These are phyloP conservation scores for Cherax destructor DNA, from an alignment of 1,140 invertebrate genomes.

Conservation along the genomic window DNA sequence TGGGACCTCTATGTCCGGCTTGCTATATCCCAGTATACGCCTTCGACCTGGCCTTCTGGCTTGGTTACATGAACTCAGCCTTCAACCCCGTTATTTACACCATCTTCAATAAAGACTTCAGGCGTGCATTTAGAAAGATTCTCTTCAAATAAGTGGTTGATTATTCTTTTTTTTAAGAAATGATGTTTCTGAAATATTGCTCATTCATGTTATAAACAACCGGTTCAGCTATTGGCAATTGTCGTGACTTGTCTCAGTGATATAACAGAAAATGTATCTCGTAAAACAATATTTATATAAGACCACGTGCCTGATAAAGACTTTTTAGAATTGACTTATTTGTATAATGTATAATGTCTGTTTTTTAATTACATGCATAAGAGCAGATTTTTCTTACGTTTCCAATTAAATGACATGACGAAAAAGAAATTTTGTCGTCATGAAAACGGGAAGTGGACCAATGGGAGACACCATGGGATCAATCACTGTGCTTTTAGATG, in stretches of 20 bases:
- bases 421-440: conserved; percentile 46
- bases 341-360: background rate
- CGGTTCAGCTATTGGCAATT: background rate
- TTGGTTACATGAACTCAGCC: conserved; percentile 99
- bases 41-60: conserved; percentile 98
- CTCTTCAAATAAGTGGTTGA: conserved; percentile 87
- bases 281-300: background rate
- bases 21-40: conserved; percentile 88
- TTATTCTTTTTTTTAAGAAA: background rate
- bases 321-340: background rate
- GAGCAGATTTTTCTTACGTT: conserved; percentile 12
- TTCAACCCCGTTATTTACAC: conserved; percentile 95
- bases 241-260: background rate
- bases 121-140: conserved; percentile 94
- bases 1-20: conserved; percentile 86
- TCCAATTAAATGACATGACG: conserved; percentile 40
- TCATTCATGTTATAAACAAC: conserved; percentile 39
- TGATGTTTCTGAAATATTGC: conserved; percentile 45
- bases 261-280: background rate
- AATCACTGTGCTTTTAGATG: conserved; percentile 65
- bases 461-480: conserved; percentile 58
- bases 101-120: conserved; percentile 99
- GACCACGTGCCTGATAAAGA: background rate
- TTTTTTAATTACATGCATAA: background rate
- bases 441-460: conserved; percentile 62